Evolutionary conservation across 2,797 vertebrate species (phyloP).

Genomic region (Chlorospingus semifuscus): DNA sequence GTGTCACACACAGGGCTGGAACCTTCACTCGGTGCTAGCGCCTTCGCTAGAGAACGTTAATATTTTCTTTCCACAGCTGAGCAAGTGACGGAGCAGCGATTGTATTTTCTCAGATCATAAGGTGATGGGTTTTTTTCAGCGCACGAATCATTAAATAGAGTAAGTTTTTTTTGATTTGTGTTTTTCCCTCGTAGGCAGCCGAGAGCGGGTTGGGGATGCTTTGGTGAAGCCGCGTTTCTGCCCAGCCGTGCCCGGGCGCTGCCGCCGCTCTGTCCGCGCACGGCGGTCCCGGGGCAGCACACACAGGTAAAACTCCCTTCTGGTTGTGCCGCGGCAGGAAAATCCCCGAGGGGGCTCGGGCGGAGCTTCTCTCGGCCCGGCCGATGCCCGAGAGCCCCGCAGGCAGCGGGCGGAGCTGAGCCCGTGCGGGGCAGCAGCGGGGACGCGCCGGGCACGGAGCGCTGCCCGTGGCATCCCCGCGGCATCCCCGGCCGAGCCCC

Average conservation of each 20-base stretch:
- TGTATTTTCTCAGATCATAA: background rate
- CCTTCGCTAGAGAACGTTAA: accelerated
- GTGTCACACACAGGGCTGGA: background rate
- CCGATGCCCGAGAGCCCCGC: background rate
- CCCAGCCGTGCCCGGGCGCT: background rate
- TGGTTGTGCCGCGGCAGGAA: accelerated
- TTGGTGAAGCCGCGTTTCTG: background rate
- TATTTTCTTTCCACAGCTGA: background rate
- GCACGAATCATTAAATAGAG: background rate
- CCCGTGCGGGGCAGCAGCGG: too few relatives aligned
- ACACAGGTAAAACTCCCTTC: accelerated
- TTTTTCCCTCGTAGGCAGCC: accelerated
- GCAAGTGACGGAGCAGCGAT: background rate
- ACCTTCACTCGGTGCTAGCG: accelerated
- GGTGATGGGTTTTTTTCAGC: background rate
- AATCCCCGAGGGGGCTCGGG: background rate
- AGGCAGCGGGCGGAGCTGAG: background rate
- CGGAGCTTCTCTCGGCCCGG: background rate
- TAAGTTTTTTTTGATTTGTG: accelerated
- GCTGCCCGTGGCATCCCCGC: accelerated
- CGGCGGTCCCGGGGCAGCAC: background rate
- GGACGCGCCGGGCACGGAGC: background rate
- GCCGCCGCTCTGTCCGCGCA: background rate
- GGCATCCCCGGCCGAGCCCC: background rate
- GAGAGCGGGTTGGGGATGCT: too few relatives aligned